Evolutionary conservation across 2,888 invertebrate genomes (phyloP), one percentile per base, ranked within the genome.

Genomic region (Leptinotarsa rubiginosa): DNA sequence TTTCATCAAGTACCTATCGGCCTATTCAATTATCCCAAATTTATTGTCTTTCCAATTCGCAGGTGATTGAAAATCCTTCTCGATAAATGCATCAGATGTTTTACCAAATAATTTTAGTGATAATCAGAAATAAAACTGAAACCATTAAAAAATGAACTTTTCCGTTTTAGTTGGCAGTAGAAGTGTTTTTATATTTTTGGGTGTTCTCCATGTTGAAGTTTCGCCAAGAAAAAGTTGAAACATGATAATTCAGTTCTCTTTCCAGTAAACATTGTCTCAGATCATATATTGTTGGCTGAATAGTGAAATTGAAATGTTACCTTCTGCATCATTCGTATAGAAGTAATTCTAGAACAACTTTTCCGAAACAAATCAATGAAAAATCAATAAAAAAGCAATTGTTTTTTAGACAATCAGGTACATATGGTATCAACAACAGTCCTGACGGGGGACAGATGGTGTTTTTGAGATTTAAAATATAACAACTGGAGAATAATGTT

Each of bases 101-200:
- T 62, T n/a, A 62, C n/a, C 31, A 10, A 41, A 62, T 41, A 18
- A 41, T 31, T 3, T 16, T 25, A 5, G 41, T 31, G 68, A 49
- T 41, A 20, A 69, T 59, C 47, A 49, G 69, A 75, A 75, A 71
- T 75, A 65, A 71, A 71, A 65, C n/a, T 52, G 31, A 15, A 25
- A 69, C 25, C 65, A 18, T 47, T 50, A 75, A 75, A 72, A 69
- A 50, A 25, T 54, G 31, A 65, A 31, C 41, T 69, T 72, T 75
- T 75, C 66, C 68, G 54, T 72, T 75, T 50, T 62, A 75, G 65
- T 75, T 75, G 75, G 75, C 75, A 75, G 65, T 73, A 65, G 75
- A 74, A 69, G 67, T 25, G 78, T 81, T 81, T 82, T 72, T 78
- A 77, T 82, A 82, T 81, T 81, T 82, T 82, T 81, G 81, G 81